Conservation (phyloP, 2,888 invertebrate species). For the Parochlus steinenii region DNA sequence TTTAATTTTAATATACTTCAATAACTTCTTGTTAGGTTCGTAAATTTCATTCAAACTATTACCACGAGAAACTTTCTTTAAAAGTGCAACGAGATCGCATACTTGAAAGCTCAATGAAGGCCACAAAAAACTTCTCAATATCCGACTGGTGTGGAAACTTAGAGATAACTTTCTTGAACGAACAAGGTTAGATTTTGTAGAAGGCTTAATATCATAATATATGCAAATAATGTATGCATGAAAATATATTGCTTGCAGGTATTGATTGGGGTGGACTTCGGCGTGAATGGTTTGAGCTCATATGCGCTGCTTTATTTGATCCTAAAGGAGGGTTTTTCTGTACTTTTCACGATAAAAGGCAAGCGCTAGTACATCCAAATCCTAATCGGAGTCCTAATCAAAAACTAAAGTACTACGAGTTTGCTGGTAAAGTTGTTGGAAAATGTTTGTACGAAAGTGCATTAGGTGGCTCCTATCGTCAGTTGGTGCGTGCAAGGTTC, state of each 20-base stretch:
- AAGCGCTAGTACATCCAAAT: slow-evolving; percentile 83
- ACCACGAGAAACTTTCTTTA: slow-evolving; percentile 69
- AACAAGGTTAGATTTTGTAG: slow-evolving; percentile 50
- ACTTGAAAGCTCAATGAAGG: slow-evolving; percentile 68
- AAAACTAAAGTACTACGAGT: slow-evolving; percentile 79
- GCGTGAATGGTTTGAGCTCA: slow-evolving; percentile 86
- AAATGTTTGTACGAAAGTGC: slow-evolving; percentile 91
- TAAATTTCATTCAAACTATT: slow-evolving; percentile 71
- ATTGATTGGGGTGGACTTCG: slow-evolving; percentile 90
- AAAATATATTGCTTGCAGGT: slow-evolving; percentile 34
- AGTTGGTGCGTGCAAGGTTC: slow-evolving; percentile 78
- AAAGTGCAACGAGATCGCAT: slow-evolving; percentile 69
- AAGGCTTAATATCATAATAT: background rate
- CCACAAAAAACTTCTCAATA: slow-evolving; percentile 67
- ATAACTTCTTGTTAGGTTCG: too few species aligned
- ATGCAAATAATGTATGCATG: slow-evolving; percentile 1
- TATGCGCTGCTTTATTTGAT: slow-evolving; percentile 78
- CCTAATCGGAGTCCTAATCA: slow-evolving; percentile 55
- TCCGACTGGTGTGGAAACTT: slow-evolving; percentile 91
- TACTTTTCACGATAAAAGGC: slow-evolving; percentile 70
- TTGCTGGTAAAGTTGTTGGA: slow-evolving; percentile 84
- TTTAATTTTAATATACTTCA: too few species aligned
- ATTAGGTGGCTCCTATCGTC: slow-evolving; percentile 73
- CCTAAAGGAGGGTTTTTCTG: slow-evolving; percentile 66
- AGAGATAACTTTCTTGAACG: slow-evolving; percentile 84